Evolutionary conservation across 2,888 invertebrate genomes (phyloP), one percentile per base, ranked within the genome.

Genomic region (Drosophila suboccidentalis): DNA sequence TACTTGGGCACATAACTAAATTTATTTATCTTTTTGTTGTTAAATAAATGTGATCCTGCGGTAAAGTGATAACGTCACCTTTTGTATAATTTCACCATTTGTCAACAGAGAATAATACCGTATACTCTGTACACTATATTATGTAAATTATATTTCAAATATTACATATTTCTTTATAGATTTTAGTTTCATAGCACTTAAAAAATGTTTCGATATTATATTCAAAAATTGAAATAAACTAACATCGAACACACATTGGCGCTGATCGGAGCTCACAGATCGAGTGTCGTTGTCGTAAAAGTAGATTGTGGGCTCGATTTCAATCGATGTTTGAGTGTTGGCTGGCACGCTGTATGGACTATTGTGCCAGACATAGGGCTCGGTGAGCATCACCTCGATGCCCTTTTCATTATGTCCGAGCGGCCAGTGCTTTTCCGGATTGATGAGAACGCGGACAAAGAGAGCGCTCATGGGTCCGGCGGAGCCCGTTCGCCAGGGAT

Each of bases 211-310:
- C 4, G 36, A 0, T 36, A 13, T 36, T 36, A 8, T 6, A 1
- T 22, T 22, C 4, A 34, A 38, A 38, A 17, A 26, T 29, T 8
- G 8, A 34, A 38, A 38, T 17, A 26, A 29, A 50, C 41, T 47
- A 17, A 92, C 92, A 78, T 89, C 75, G 41, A 92, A 92, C 0
- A 92, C 85, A 55, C 92, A 92, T 38, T 87, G 67, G 0, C 92
- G 81, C 59, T 87, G 80, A 19, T 78, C 79, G 1, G 91, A 86
- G 17, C 83, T 64, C 0, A 90, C 73, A 5, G 80, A 77, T 4
- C 91, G 73, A 0, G 92, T 92, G 3, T 85, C 85, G 22, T 91
- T 90, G 46, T 91, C 92, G 47, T 82, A 90, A 41, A 87, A 91
- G 58, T 87, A 92, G 1, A 91, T 87, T 11, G 91, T 80, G 0